phyloP scores from a whole-genome alignment of 2,797 vertebrate genomes.

The Gastrophryne carolinensis region DNA sequence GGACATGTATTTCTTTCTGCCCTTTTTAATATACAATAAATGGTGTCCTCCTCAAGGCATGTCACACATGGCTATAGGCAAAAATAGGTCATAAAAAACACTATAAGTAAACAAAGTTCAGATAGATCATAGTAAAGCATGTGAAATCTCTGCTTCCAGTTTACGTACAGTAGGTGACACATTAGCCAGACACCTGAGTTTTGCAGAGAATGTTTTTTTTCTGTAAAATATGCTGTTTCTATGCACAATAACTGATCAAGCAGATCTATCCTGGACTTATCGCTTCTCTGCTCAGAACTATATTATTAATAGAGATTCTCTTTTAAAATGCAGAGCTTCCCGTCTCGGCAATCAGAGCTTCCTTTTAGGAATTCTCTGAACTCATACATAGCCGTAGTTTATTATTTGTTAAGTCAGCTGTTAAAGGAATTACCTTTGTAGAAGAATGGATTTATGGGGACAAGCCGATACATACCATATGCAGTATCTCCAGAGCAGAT shows the following conservation, averaged over 20 bases:
- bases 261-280: conserved; percentile 21
- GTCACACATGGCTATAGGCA: too few relatives aligned
- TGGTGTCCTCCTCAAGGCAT: too few relatives aligned
- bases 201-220: not conserved
- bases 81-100: too few relatives aligned
- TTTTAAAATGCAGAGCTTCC: conserved; percentile 8
- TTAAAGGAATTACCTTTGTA: not conserved
- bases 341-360: conserved; percentile 18
- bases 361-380: conserved; percentile 1
- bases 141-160: not conserved
- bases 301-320: conserved; percentile 38
- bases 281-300: conserved; percentile 18
- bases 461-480: not conserved
- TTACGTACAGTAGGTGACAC: not conserved
- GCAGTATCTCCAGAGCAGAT: not conserved
- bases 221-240: conserved; percentile 15
- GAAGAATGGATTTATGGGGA: not conserved
- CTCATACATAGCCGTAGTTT: not conserved
- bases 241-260: not conserved
- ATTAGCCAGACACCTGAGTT: not conserved
- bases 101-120: too few relatives aligned
- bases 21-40: too few relatives aligned
- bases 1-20: too few relatives aligned
- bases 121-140: too few relatives aligned
- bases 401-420: conserved; percentile 6